Conservation (phyloP, 2,113 vertebrate species). For the Protobothrops flavoviridis region DNA sequence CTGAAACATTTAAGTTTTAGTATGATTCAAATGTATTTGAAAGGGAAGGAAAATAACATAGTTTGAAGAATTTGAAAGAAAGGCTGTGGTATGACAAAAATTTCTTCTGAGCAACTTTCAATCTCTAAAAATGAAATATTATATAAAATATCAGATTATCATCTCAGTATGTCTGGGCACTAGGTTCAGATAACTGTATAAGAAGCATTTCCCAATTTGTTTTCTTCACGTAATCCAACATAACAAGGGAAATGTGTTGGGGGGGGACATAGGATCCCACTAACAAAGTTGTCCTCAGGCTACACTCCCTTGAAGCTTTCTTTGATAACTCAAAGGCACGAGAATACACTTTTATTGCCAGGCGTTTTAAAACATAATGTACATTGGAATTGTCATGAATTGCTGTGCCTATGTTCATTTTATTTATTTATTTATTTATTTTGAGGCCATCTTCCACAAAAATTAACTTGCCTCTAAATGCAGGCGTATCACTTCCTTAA, state of each 20-base stretch:
- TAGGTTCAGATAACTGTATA: neutral
- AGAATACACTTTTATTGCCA: neutral
- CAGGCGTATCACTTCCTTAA: too few relatives aligned
- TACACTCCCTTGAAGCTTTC: neutral
- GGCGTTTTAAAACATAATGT: neutral
- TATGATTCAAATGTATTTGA: neutral
- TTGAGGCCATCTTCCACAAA: neutral
- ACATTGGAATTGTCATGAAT: neutral
- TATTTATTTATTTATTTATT: neutral
- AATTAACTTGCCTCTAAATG: neutral
- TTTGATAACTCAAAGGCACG: neutral
- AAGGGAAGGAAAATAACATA: neutral
- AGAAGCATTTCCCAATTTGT: neutral
- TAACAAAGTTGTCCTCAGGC: neutral
- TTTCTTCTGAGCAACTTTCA: neutral
- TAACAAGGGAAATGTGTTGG: neutral
- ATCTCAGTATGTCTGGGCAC: neutral
- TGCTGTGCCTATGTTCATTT: neutral
- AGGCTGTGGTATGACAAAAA: neutral
- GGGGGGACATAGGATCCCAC: neutral
- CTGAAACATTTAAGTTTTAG: constrained; percentile 4
- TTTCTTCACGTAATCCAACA: neutral
- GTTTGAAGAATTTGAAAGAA: neutral
- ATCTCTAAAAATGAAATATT: neutral
- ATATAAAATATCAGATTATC: neutral